Percentiles rank a stretch among this genome's conserved stretches.
phyloP scores from a whole-genome alignment of 2,113 vertebrate species.

The Malurus alboscapulatus region DNA sequence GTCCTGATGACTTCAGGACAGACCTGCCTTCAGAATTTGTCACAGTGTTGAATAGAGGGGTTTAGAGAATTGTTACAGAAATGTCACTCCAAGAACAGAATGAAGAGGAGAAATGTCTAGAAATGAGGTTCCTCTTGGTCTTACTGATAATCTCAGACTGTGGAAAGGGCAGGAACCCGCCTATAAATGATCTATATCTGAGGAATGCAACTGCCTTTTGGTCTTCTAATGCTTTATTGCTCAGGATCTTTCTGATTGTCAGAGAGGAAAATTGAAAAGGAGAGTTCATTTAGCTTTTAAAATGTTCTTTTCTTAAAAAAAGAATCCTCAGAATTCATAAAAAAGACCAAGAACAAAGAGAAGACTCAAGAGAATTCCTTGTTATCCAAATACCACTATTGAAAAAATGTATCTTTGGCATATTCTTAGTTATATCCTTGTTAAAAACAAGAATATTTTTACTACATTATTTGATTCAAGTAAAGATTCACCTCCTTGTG shows the following conservation, averaged over 20 bases:
- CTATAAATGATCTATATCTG: not conserved
- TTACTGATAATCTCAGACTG: not conserved
- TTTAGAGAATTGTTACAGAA: not conserved
- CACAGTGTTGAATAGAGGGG: fast-evolving
- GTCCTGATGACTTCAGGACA: not conserved
- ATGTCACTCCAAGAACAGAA: not conserved
- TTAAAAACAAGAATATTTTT: not conserved
- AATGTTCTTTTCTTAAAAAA: not conserved
- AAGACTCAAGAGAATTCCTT: not conserved
- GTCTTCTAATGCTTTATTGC: not conserved
- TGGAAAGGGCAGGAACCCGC: not conserved
- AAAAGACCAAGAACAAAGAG: fast-evolving
- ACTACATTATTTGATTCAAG: not conserved
- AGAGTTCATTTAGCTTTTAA: not conserved
- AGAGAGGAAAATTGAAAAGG: not conserved
- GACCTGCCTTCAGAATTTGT: not conserved
- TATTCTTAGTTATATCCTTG: not conserved
- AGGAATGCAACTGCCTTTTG: not conserved
- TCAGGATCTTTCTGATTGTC: not conserved
- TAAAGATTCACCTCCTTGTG: not conserved
- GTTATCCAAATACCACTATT: not conserved
- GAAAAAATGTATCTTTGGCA: not conserved
- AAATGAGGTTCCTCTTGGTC: not conserved
- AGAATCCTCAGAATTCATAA: not conserved
- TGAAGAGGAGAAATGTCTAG: not conserved